Evolutionary conservation across 2,113 vertebrate species (phyloP), one percentile per base, ranked within the genome.

Genomic region (Halichoeres trimaculatus): DNA sequence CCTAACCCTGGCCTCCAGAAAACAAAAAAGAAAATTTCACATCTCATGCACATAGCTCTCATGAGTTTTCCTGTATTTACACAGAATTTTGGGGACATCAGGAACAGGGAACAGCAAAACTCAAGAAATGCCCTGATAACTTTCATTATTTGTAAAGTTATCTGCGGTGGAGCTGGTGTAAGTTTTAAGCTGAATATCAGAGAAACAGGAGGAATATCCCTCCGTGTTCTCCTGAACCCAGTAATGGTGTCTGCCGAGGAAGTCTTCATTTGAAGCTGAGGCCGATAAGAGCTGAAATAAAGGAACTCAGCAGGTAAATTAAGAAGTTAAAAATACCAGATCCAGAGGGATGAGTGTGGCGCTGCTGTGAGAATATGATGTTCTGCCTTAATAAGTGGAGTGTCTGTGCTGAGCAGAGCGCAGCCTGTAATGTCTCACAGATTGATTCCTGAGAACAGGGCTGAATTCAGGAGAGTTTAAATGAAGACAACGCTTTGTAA

Each of bases 311-410:
- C 14, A 20, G 26, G 30, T 48, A 48, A 62, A 62, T 55, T 55
- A 69, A 40, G 36, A 57, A 56, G 65, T 50, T 23, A 34, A 30
- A 19, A 48, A 67, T 38, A 60, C 13, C 57, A 30, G 5, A 50
- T 55, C 50, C 22, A 8, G 7, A 23, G 17, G 50, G 51, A 70
- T 57, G 19, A 51, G 24, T 17, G 48, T 41, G 7, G 16, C 16
- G 19, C 58, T 23, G 23, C 58, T 13, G 47, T 63, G 43, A 16
- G 59, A 64, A 64, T 52, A 40, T 34, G 19, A 34, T 30, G 61
- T 22, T 22, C 30, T 61, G 26, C 50, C 34, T 61, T n/a, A 40
- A 48, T 50, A 50, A 54, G 38, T 8, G 20, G 16, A 38, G 50
- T 11, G 30, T 40, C 50, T 23, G 30, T 17, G 10, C 26, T 67